Conservation (phyloP, 30 jellyfish, hydroid and myxozoan genomes). For the Euphysa ruthae region DNA sequence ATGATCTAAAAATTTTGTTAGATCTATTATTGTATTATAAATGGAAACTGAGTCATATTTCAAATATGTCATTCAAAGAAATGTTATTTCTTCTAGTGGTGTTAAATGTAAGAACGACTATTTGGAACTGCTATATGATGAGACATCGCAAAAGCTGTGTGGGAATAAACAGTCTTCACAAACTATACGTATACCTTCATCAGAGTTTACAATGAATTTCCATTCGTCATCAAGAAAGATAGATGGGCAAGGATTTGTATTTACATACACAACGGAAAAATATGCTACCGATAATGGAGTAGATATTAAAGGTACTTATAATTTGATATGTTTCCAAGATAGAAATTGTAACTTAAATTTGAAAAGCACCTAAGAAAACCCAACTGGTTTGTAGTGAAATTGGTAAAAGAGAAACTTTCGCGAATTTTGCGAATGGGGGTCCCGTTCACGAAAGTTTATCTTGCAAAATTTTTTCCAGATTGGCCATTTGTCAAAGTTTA, state of each 20-base stretch:
- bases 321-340: too few relatives aligned
- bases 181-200: conserved; percentile 27
- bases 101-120: conserved; percentile 53
- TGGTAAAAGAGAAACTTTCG: too few relatives aligned
- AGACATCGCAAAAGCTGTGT: conserved; percentile 44
- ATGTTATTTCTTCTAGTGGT: neutral
- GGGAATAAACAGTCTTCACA: conserved; percentile 36
- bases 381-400: too few relatives aligned
- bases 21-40: too few relatives aligned
- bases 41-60: too few relatives aligned
- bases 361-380: too few relatives aligned
- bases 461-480: too few relatives aligned
- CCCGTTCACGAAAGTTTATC: too few relatives aligned
- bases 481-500: too few relatives aligned
- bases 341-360: too few relatives aligned
- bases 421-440: too few relatives aligned
- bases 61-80: conserved; percentile 10
- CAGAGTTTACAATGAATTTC: conserved; percentile 36
- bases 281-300: conserved; percentile 11
- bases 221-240: conserved; percentile 44
- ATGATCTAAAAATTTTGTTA: too few relatives aligned
- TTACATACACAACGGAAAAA: conserved; percentile 49
- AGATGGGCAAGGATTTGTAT: conserved; percentile 56
- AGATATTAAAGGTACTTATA: neutral
- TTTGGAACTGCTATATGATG: conserved; percentile 56